Evolutionary conservation across 2,888 invertebrate species (phyloP).

Genomic region (Panopea generosa): DNA sequence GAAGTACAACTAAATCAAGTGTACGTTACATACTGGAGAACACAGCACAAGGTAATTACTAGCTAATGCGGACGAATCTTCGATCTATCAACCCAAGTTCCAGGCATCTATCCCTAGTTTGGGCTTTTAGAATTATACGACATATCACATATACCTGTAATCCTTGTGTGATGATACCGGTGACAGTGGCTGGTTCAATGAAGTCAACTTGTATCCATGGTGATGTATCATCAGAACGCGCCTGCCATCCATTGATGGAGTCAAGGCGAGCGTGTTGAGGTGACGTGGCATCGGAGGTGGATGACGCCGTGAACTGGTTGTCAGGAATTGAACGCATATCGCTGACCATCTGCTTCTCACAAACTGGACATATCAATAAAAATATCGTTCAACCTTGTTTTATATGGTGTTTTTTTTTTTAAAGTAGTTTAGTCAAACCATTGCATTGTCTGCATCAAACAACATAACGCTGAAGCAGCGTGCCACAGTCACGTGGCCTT

Average conservation of each 20-base stretch:
- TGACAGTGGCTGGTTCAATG: slow-evolving; percentile 66
- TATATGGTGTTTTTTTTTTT: background rate
- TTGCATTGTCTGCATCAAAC: too few relatives aligned
- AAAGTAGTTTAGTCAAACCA: too few relatives aligned
- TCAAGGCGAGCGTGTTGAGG: slow-evolving; percentile 86
- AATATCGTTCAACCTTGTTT: slow-evolving; percentile 85
- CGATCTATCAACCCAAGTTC: too few relatives aligned
- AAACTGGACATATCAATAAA: slow-evolving; percentile 18
- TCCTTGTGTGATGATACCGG: slow-evolving; percentile 71
- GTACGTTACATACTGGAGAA: too few relatives aligned
- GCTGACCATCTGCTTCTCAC: slow-evolving; percentile 54
- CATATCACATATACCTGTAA: slow-evolving; percentile 43
- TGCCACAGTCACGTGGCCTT: too few relatives aligned
- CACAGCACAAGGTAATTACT: too few relatives aligned
- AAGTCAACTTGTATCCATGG: slow-evolving; percentile 76
- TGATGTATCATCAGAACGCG: slow-evolving; percentile 55
- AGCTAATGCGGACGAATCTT: too few relatives aligned
- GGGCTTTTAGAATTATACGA: too few relatives aligned
- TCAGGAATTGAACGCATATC: slow-evolving; percentile 35
- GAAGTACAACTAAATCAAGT: too few relatives aligned
- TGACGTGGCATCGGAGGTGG: slow-evolving; percentile 25
- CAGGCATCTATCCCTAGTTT: too few relatives aligned
- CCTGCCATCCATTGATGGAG: slow-evolving; percentile 89
- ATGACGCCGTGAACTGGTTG: slow-evolving; percentile 43
- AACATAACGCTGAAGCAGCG: too few relatives aligned